These are phyloP conservation scores for Notoglanidium macrostoma DNA, from an alignment of 2,797 vertebrate species.

Conservation along the genomic window DNA sequence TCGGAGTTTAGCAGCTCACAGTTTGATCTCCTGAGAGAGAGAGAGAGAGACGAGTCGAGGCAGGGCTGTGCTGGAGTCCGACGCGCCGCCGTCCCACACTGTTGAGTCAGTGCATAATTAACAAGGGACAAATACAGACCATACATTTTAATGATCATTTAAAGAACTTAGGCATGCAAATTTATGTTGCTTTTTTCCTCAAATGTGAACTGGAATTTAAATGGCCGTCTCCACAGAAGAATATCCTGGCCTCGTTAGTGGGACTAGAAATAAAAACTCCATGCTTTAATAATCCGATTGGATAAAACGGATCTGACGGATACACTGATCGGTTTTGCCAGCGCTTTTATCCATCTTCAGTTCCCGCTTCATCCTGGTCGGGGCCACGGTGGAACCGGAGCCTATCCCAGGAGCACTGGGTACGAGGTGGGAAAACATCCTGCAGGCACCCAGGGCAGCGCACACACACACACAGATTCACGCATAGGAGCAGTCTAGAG, in stretches of 20 bases:
- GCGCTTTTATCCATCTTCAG: not conserved
- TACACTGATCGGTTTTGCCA: not conserved
- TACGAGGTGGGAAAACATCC: not conserved
- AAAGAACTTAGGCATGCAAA: conserved; percentile 42
- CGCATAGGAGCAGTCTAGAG: not conserved
- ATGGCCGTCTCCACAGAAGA: not conserved
- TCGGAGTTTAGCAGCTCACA: not conserved
- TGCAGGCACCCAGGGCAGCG: not conserved
- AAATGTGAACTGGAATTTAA: conserved; percentile 19
- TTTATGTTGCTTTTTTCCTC: conserved; percentile 49
- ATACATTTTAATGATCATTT: conserved; percentile 11
- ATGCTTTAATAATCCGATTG: not conserved
- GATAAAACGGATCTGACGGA: not conserved
- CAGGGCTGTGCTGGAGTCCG: not conserved
- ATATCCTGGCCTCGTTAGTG: not conserved
- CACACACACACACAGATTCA: not conserved
- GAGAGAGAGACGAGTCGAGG: not conserved
- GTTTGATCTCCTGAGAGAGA: not conserved
- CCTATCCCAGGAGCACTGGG: not conserved
- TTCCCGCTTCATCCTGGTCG: not conserved
- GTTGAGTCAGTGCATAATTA: conserved; percentile 38
- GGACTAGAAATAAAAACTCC: not conserved
- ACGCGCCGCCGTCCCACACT: not conserved
- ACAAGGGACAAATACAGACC: conserved; percentile 31
- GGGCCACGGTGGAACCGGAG: not conserved